Evolutionary conservation across 1,140 invertebrate genomes (phyloP).

Genomic region (Pectinophora gossypiella): DNA sequence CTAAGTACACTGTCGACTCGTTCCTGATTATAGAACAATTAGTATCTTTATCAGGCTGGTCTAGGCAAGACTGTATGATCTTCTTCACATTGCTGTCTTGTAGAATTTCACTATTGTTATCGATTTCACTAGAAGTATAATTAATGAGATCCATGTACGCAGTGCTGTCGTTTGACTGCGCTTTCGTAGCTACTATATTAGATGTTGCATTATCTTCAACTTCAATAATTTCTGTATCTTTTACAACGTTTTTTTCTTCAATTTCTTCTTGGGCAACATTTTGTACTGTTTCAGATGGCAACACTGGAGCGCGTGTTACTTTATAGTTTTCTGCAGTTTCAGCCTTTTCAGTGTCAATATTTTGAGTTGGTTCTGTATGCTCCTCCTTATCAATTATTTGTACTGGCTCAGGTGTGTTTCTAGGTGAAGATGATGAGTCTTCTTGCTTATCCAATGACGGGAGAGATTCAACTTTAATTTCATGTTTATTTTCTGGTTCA

Average conservation of each 20-base stretch:
- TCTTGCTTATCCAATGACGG: neutral
- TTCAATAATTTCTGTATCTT: neutral
- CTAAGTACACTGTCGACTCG: constrained; percentile 60
- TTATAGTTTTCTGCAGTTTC: neutral
- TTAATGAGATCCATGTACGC: constrained; percentile 58
- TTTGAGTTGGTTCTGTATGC: neutral
- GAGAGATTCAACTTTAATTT: neutral
- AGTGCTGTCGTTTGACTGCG: constrained; percentile 32
- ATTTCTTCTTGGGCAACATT: constrained; percentile 6
- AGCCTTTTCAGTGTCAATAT: neutral
- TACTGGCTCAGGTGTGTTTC: neutral
- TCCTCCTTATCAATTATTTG: neutral
- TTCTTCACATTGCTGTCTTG: constrained; percentile 34
- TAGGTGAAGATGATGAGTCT: neutral
- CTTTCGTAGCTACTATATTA: constrained; percentile 20
- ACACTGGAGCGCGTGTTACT: neutral
- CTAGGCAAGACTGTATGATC: constrained; percentile 33
- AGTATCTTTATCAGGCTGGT: constrained; percentile 23
- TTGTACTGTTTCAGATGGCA: constrained; percentile 33
- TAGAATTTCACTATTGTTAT: constrained; percentile 26
- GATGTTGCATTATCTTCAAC: constrained; percentile 10
- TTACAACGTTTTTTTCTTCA: neutral
- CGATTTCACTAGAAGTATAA: constrained; percentile 31
- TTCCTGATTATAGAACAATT: constrained; percentile 30
- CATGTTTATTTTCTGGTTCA: neutral